Base-by-base conservation (phyloP, 2,888 invertebrate genomes). In the Pristionchus exspectatus region DNA sequence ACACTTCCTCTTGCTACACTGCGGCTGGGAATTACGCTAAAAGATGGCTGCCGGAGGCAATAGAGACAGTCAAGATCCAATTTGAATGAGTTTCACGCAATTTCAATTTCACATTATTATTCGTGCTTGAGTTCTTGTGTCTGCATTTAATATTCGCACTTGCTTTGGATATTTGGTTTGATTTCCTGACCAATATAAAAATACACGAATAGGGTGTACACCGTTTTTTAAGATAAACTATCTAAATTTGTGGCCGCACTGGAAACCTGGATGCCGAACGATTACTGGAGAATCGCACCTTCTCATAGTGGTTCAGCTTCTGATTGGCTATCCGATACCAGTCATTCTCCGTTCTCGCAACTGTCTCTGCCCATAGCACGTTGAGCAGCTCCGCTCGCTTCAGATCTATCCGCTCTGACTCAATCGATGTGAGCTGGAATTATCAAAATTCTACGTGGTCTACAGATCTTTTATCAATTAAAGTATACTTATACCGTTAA, bases 241-340 rank as follows among this genome's bases (percentile, higher is more conserved):
- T 30, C 27, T 27, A 72, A 2, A 33, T 72, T 72, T n/a, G n/a
- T n/a, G n/a, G n/a, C n/a, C n/a, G n/a, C n/a, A n/a, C 14, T 12
- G 27, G 1, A 18, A 4, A 59, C 9, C 56, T 18, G 14, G 5
- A 59, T 3, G 24, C 21, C 3, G 21, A 59, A 16, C 2, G 1
- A 50, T 10, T 21, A 86, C 10, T 21, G 30, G 44, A 24, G 7
- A 33, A 24, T 24, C 72, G 16, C 0, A 92, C 93, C 84, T 93
- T 93, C 74, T 94, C 94, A 87, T 94, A 94, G 24, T 93, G 88
- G 85, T 94, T 94, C 84, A 94, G 84, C 88, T 94, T 94, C 86
- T 94, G 93, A 91, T 94, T 94, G 16, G 94, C 94, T 30, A 94
- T 89, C 81, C 92, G 91, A 18, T 93, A 92, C 94, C 94, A 94